These are phyloP conservation scores for Steatocranus sp. DNA, from an alignment of 2,797 vertebrate species.

Conservation along the genomic window DNA sequence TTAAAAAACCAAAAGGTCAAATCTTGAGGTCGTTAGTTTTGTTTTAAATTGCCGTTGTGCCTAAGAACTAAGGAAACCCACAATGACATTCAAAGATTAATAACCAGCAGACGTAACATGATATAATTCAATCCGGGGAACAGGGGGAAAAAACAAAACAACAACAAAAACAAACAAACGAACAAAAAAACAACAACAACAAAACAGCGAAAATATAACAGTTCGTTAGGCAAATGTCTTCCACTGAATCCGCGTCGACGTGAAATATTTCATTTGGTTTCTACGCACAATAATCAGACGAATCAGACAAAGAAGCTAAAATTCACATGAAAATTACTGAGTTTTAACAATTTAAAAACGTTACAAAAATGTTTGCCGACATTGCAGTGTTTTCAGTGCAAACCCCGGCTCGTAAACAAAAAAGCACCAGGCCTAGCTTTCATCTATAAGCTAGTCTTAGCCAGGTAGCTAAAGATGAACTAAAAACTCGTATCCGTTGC, in stretches of 20 bases:
- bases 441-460: neutral
- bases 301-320: neutral
- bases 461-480: neutral
- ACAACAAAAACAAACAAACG: neutral
- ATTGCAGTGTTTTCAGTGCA: neutral
- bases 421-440: neutral
- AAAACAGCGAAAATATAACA: neutral
- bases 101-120: neutral
- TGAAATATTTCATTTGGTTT: neutral
- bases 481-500: neutral
- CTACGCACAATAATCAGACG: neutral
- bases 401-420: neutral
- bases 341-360: neutral
- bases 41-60: neutral
- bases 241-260: neutral
- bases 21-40: conserved; percentile 19
- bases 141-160: neutral
- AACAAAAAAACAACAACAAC: neutral
- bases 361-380: neutral
- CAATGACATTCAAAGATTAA: neutral
- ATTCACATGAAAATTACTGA: neutral
- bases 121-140: neutral
- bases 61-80: neutral
- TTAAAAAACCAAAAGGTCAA: neutral
- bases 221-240: neutral